Evolutionary conservation across 2,888 invertebrate genomes (phyloP), one percentile per base, ranked within the genome.

Genomic region (Nymphalis c-album): DNA sequence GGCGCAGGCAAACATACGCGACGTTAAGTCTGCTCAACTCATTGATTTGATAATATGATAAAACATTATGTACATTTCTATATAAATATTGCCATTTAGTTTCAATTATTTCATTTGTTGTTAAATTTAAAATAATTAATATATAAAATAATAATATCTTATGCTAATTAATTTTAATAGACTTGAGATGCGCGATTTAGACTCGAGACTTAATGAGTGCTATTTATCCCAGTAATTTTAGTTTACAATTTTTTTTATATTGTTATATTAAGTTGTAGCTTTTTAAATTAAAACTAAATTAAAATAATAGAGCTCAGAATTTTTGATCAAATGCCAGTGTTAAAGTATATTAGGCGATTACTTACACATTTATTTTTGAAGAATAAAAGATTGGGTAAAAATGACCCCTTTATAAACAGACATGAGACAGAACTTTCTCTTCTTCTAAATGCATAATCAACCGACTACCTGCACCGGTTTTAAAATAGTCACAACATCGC

Each of bases 11-110:
- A 50, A 64, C 57, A 57, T 57, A 40, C 18, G 67, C 72, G 66
- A 70, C 78, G 71, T 75, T 70, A 66, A 73, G 73, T 76, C 75
- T 74, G 71, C 72, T 72, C 71, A 72, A 73, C 70, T 73, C 70
- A 22, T 47, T 67, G 50, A 62, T 66, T 59, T 46, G 46, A 20
- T n/a, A n/a, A n/a, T 40, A 58, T 63, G 40, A 53, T 58, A 45
- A 45, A 31, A n/a, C 26, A 61, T 55, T 40, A 22, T 55, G 40
- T 60, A 16, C 17, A 60, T 55, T 45, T 35, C 47, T 18, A 8
- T 31, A n/a, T 26, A 4, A 53, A 8, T 35, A 16, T 35, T 57
- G 10, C 1, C n/a, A 48, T 7, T 17, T n/a, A 18, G 17, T 48
- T n/a, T 18, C 7, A 47, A n/a, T 40, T 40, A 40, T 40, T 40